Base-by-base conservation (phyloP, 2,113 vertebrate genomes). In the Chaetodon trifascialis region DNA sequence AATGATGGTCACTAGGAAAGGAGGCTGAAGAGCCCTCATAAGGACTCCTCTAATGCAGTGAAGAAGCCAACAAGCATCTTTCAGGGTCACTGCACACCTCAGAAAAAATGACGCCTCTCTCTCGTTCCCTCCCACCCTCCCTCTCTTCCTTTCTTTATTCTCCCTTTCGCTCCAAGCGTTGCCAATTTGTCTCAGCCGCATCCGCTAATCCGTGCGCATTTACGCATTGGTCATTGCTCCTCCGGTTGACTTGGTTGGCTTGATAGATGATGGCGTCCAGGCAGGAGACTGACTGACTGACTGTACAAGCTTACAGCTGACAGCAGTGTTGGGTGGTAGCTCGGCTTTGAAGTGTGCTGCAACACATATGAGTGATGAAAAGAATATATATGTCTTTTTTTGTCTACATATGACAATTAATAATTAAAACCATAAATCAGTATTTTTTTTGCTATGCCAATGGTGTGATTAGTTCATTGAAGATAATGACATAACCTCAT, bases 191-290 rank as follows among this genome's bases (percentile, higher is more conserved):
- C 91, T 91, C 86, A 86, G 85, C 68, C 64, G 52, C 88, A 77
- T 90, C 86, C 78, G 64, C 77, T 93, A 91, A 93, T 91, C 89
- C 89, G 64, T 83, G 83, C 76, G 83, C 91, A 90, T 93, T 94
- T 91, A 88, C 76, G 82, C 90, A 92, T 84, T 93, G 90, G 89
- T 90, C 89, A 91, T 79, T 88, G 85, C 66, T 77, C 92, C 84
- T 90, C 85, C 82, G 89, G 89, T 82, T 92, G 92, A 89, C 86
- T 91, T 90, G 89, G 74, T 84, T 80, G 72, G 86, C 80, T 89
- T 91, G 86, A 88, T 91, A 80, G 77, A 91, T 89, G 89, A 91
- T 79, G 88, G 73, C 84, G 80, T 92, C 87, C 87, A 75, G 73
- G 79, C 91, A 87, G 82, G 72, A 85, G 74, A 81, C 81, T 80